phyloP scores from a whole-genome alignment of 2,888 invertebrate species.

The Suillia variegata region DNA sequence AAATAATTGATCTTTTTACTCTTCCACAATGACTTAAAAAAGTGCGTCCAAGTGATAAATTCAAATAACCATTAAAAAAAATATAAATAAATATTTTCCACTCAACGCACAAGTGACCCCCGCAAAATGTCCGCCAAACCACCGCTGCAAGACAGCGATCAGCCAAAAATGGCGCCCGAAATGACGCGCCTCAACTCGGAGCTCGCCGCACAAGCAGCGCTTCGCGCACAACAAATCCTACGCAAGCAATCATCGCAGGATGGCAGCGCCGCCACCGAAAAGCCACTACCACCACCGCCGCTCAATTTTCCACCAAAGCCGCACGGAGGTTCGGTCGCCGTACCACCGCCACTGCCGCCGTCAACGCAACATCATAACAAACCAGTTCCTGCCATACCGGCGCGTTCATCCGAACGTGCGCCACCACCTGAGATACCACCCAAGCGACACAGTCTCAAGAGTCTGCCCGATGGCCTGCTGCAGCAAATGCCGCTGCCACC shows the following conservation, averaged over 20 bases:
- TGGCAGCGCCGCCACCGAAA: slow-evolving; percentile 25
- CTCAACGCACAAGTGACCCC: slow-evolving; percentile 1
- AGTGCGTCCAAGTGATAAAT: slow-evolving; percentile 12
- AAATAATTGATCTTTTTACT: no score
- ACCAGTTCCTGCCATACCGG: slow-evolving; percentile 60
- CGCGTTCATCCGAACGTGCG: slow-evolving; percentile 53
- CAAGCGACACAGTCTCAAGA: slow-evolving; percentile 58
- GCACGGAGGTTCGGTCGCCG: slow-evolving; percentile 23
- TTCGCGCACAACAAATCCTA: slow-evolving; percentile 57
- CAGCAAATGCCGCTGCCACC: slow-evolving; percentile 41
- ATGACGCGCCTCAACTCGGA: slow-evolving; percentile 59
- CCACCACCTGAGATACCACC: slow-evolving; percentile 61
- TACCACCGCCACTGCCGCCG: slow-evolving; percentile 42
- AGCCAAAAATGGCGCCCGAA: slow-evolving; percentile 56
- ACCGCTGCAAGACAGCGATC: slow-evolving; percentile 40
- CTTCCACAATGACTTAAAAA: no score
- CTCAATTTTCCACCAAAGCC: slow-evolving; percentile 35
- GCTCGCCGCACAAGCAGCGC: slow-evolving; percentile 59
- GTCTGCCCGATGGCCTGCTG: slow-evolving; percentile 47
- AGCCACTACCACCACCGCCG: slow-evolving; percentile 12
- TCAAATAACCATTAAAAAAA: slow-evolving; percentile 26
- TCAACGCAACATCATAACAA: slow-evolving; percentile 35
- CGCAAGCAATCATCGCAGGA: slow-evolving; percentile 53
- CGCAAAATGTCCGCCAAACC: slow-evolving; percentile 45
- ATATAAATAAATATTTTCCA: slow-evolving; percentile 15